phyloP scores from a whole-genome alignment of 92 coral and sea anemone genomes.

The Meandrina meandrites region DNA sequence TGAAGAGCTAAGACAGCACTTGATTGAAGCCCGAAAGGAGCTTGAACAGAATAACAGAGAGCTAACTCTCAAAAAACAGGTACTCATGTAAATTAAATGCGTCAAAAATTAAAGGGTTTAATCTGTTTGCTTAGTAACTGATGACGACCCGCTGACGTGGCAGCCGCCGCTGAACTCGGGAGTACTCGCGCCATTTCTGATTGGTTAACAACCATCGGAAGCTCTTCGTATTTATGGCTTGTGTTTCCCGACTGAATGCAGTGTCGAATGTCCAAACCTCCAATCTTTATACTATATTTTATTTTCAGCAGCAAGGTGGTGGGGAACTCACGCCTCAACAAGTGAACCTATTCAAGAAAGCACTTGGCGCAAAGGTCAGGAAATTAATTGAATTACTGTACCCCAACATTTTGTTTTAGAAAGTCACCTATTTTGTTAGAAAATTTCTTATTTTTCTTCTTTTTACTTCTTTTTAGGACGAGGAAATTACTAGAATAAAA shows the following conservation, averaged over 20 bases:
- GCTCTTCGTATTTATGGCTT: background rate
- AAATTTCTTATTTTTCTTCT: background rate
- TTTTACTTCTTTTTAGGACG: slow-evolving; percentile 65
- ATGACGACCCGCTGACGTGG: background rate
- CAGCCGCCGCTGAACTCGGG: background rate
- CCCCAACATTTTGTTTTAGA: background rate
- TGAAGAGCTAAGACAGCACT: slow-evolving; percentile 86
- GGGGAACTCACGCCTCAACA: slow-evolving; percentile 80
- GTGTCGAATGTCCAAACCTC: background rate
- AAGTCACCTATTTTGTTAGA: background rate
- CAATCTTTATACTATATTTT: background rate
- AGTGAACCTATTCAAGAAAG: slow-evolving; percentile 72
- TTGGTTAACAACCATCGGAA: background rate
- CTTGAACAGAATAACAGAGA: slow-evolving; percentile 76
- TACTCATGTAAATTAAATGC: slow-evolving; percentile 8
- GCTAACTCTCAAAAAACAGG: slow-evolving; percentile 67
- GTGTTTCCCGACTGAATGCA: background rate
- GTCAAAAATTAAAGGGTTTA: background rate
- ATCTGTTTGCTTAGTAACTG: background rate
- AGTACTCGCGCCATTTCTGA: too few relatives aligned
- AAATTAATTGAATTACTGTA: background rate
- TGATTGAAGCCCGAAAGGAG: slow-evolving; percentile 84
- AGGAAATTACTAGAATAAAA: slow-evolving; percentile 75
- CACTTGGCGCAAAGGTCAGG: slow-evolving; percentile 73
- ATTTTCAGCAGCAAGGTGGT: slow-evolving; percentile 30